Base-by-base conservation (phyloP, 35 echinoderm and acorn worm species). In the Anneissia japonica region DNA sequence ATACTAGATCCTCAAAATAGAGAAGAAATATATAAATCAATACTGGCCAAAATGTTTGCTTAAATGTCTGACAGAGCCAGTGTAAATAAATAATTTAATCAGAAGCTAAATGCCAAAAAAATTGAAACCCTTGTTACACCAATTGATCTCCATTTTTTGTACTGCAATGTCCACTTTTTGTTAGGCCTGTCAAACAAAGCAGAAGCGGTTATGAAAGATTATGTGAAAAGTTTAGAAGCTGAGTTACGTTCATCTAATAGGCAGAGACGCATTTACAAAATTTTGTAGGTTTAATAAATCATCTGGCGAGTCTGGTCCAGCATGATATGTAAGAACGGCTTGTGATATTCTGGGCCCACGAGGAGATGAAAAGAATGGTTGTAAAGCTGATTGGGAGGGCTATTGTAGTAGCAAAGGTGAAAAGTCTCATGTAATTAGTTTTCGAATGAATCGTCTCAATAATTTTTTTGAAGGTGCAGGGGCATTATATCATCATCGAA, bases 321-420 rank as follows among this genome's bases (percentile, higher is more conserved):
- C 72, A 29, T 34, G 84, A 40, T 87, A 34, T 77, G 75, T 87
- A 0, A 87, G 85, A 79, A 79, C 85, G 28, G 85, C 29, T 26
- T 87, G 85, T 87, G 85, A 87, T 79, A 17, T 79, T 11, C 34
- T 87, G 19, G 85, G 85, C 0, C 85, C 74, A 79, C 3, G 75
- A 79, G 85, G 85, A 21, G 85, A 87, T 39, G 56, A 87, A 76
- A 87, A 87, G 36, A 87, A 87, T 87, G 85, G 85, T 30, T 87
- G 85, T 45, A 79, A 31, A 30, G 28, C 37, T 5, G 29, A 87
- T 28, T 87, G 85, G 85, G 85, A 77, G 0, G 72, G 74, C 3
- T 87, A 79, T 33, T 75, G 73, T 11, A 38, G n/a, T n/a, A n/a
- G n/a, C n/a, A n/a, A n/a, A n/a, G n/a, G n/a, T n/a, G n/a, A n/a